Conservation (phyloP, 2,888 invertebrate genomes). For the Scrobipalpa atriplicella region DNA sequence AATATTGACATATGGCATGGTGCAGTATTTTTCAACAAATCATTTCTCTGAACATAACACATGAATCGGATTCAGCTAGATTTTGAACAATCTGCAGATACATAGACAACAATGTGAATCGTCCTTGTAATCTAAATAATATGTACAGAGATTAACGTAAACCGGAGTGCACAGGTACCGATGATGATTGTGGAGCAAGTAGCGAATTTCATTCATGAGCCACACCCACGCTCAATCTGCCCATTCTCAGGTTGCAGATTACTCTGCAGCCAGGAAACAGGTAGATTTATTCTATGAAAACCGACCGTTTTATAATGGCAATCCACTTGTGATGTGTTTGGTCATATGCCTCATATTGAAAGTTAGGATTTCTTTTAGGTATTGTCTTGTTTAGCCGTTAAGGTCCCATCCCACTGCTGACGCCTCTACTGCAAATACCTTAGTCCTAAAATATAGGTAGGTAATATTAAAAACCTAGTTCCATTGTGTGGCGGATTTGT, state of each 20-base stretch:
- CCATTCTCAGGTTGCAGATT: conserved; percentile 56
- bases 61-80: neutral
- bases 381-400: too few relatives aligned
- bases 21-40: neutral
- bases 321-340: neutral
- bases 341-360: too few relatives aligned
- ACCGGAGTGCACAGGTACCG: conserved; percentile 49
- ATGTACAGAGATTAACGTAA: conserved; percentile 40
- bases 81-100: neutral
- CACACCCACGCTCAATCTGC: conserved; percentile 70
- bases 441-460: too few relatives aligned
- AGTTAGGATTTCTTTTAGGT: too few relatives aligned
- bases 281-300: conserved; percentile 35
- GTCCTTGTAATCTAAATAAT: conserved; percentile 24
- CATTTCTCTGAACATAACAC: too few relatives aligned
- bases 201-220: conserved; percentile 68
- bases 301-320: neutral
- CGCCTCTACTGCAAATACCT: too few relatives aligned
- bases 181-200: conserved; percentile 45
- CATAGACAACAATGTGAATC: neutral
- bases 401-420: too few relatives aligned
- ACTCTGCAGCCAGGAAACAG: conserved; percentile 60
- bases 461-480: too few relatives aligned
- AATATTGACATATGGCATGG: too few relatives aligned
- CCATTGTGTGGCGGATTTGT: too few relatives aligned